Evolutionary conservation across 2,113 vertebrate genomes (phyloP).

Genomic region (Indicator indicator): DNA sequence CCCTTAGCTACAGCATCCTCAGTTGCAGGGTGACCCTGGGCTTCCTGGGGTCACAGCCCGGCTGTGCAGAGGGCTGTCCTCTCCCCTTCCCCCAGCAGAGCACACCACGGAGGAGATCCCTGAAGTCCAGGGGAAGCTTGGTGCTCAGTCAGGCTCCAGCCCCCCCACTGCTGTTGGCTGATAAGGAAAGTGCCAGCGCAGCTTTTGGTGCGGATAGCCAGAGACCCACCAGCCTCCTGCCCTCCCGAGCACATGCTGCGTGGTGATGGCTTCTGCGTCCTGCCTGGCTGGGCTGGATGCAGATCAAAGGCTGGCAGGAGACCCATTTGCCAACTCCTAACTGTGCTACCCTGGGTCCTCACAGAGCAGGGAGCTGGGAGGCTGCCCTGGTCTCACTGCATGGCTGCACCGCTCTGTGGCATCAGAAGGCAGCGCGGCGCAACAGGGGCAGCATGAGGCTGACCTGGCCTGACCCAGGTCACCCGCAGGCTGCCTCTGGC

Average conservation of each 20-base stretch:
- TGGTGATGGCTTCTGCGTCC: neutral
- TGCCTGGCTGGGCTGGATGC: neutral
- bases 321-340: accelerated
- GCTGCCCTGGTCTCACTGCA: accelerated
- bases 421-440: neutral
- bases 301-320: neutral
- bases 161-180: neutral
- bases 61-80: neutral
- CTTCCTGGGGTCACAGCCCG: conserved; percentile 43
- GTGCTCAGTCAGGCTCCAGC: neutral
- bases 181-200: neutral
- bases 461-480: neutral
- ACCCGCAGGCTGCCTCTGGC: neutral
- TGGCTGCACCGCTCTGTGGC: neutral
- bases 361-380: neutral
- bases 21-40: neutral
- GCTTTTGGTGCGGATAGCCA: neutral
- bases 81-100: neutral
- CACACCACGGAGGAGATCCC: neutral
- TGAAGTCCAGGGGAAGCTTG: neutral
- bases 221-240: neutral
- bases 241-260: neutral
- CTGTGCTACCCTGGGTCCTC: neutral
- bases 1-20: neutral
- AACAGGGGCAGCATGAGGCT: neutral